Evolutionary conservation across 2,888 invertebrate species (phyloP).

Genomic region (Pemphredon lugubris): DNA sequence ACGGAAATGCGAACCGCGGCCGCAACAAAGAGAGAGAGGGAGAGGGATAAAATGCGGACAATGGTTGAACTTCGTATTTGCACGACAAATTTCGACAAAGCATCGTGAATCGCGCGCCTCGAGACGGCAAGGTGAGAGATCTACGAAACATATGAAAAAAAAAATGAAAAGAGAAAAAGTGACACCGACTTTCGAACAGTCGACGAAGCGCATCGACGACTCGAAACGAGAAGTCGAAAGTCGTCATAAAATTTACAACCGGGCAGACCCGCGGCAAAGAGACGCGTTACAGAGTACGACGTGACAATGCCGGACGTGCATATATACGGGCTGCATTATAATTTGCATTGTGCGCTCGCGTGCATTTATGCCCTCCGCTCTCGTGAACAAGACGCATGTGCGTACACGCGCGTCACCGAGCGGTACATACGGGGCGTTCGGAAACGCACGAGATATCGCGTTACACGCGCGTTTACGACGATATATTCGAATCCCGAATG

Average conservation of each 20-base stretch:
- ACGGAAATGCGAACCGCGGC: no score
- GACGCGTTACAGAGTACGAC: conserved; percentile 29
- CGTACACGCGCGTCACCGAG: conserved; percentile 18
- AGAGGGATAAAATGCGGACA: no score
- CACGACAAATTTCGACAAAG: no score
- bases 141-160: no score
- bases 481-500: conserved; percentile 30
- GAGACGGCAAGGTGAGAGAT: no score
- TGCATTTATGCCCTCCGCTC: conserved; percentile 6
- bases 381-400: conserved; percentile 18
- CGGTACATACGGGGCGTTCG: conserved; percentile 17
- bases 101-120: no score
- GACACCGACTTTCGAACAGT: no score
- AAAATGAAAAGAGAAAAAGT: no score
- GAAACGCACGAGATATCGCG: conserved; percentile 58
- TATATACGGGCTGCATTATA: conserved; percentile 46
- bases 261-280: conserved; percentile 12
- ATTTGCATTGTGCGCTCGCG: conserved; percentile 44
- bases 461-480: conserved; percentile 47
- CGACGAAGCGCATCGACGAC: neutral
- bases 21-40: no score
- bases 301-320: conserved; percentile 46
- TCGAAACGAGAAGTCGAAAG: conserved; percentile 22
- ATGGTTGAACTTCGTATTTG: no score
- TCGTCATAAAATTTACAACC: conserved; percentile 35